phyloP scores from a whole-genome alignment of 2,113 vertebrate species.

The Candoia aspera region DNA sequence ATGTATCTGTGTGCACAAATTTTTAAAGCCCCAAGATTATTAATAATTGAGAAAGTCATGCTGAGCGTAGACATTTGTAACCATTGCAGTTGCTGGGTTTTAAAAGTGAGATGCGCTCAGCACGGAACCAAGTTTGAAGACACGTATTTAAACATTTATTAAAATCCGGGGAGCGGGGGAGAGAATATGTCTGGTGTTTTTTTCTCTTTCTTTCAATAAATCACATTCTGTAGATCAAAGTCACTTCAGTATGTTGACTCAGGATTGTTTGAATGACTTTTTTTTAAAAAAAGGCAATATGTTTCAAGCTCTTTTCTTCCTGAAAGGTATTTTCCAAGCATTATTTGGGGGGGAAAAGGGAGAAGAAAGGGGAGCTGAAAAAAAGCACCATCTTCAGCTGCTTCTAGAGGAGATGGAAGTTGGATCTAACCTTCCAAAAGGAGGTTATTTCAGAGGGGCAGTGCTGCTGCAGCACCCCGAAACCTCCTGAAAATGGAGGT shows the following conservation, averaged over 20 bases:
- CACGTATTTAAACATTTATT: conserved; percentile 57
- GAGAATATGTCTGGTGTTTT: background rate
- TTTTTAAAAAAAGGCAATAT: conserved; percentile 12
- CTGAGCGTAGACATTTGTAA: conserved; percentile 58
- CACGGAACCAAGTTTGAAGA: conserved; percentile 58
- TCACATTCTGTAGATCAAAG: background rate
- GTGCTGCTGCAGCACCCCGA: no score
- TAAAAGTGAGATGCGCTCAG: conserved; percentile 51
- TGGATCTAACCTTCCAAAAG: no score
- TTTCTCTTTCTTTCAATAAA: background rate
- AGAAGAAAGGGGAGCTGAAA: background rate
- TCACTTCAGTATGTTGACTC: background rate
- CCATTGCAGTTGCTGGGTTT: conserved; percentile 43
- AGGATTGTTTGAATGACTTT: accelerated
- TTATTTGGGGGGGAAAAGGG: background rate
- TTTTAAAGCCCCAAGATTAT: conserved; percentile 21
- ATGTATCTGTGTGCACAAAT: background rate
- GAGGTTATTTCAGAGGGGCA: no score
- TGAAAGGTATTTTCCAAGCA: background rate
- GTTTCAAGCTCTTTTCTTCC: background rate
- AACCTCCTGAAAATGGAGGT: no score
- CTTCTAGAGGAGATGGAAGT: no score
- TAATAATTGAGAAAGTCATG: conserved; percentile 62
- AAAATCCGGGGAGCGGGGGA: conserved; percentile 1
- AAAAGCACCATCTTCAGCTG: no score